Base-by-base conservation (phyloP, 2,888 invertebrate genomes). In the Drosophila subquinaria region DNA sequence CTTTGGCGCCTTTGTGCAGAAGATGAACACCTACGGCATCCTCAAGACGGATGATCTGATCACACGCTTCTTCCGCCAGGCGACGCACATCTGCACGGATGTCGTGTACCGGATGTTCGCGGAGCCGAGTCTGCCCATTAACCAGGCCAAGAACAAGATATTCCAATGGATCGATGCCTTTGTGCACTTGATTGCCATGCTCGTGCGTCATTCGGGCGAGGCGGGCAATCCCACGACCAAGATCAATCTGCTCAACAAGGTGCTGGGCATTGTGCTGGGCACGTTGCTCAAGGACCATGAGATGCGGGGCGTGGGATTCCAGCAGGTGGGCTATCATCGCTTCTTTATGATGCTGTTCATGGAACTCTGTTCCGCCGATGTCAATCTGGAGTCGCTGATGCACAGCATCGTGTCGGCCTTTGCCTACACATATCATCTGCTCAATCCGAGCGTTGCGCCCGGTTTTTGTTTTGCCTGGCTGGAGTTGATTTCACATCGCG, bases 401-500 rank as follows among this genome's bases (percentile, higher is more conserved):
- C 97, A 96, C 53, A 93, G 92, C 86, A 93, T 98, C 82, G 94
- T 99, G 53, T 98, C 98, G 17, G 98, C 98, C 9, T 99, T 98
- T 93, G 98, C 98, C 92, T 98, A 99, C 93, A 97, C 98, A 0
- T 95, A 99, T 79, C 98, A 98, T 90, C 96, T 98, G 82, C 94
- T 99, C 77, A 95, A 98, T 64, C 99, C 99, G 10, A 95, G 96
- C 50, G 96, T 97, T 84, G 98, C 98, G 0, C 98, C 99, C 0
- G 98, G 98, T 0, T 99, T 99, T 93, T 97, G 98, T 65, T 99
- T 98, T 93, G 98, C 99, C 2, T 99, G 99, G 99, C 94, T 99
- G 65, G 99, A 99, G 93, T 94, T 99, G 51, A 97, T 99, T 43
- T 98, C 99, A 0, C 99, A 99, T 93, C 95, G 99, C 61, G 96